Base-by-base conservation (phyloP, 2,113 vertebrate species). In the Etheostoma cragini region DNA sequence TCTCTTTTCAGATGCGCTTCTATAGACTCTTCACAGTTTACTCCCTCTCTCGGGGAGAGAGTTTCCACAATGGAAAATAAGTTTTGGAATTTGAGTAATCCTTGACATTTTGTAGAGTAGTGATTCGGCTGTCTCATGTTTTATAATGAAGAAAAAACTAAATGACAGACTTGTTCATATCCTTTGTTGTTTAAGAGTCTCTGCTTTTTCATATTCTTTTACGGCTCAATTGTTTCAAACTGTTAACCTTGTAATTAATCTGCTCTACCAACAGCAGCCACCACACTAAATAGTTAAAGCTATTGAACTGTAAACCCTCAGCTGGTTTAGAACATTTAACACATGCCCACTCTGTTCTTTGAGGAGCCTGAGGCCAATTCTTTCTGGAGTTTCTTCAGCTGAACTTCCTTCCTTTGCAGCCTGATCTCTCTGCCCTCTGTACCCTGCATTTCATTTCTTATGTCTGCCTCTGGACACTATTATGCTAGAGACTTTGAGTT, bases 401-500 rank as follows among this genome's bases (percentile, higher is more conserved):
- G 52, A 85, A 77, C 53, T 53, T 79, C 53, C 22, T 68, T 76
- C 46, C 68, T 74, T 70, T 78, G 53, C 73, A 30, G 49, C 68
- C 68, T 80, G 64, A 75, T 76, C 54, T 81, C 14, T 47, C 19
- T 78, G 78, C 69, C 65, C 72, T 85, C 66, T 80, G 24, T 50
- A 64, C 46, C 47, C 57, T 68, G 73, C n/a, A 67, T 77, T 89
- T 79, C 35, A 76, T 85, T 65, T 74, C 11, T 33, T 47, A 54
- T 33, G 21, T 67, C 67, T 50, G 76, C 82, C 83, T 87, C 56
- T 81, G 74, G 80, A 64, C 75, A 76, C 53, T 53, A 35, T 87
- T 72, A 61, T 72, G 22, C 60, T 80, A 35, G 72, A 83, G 21
- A 66, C n/a, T 56, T 62, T 65, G 52, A 78, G 46, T 75, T 84